Conservation (phyloP, 2,113 vertebrate species). For the Numida meleagris region DNA sequence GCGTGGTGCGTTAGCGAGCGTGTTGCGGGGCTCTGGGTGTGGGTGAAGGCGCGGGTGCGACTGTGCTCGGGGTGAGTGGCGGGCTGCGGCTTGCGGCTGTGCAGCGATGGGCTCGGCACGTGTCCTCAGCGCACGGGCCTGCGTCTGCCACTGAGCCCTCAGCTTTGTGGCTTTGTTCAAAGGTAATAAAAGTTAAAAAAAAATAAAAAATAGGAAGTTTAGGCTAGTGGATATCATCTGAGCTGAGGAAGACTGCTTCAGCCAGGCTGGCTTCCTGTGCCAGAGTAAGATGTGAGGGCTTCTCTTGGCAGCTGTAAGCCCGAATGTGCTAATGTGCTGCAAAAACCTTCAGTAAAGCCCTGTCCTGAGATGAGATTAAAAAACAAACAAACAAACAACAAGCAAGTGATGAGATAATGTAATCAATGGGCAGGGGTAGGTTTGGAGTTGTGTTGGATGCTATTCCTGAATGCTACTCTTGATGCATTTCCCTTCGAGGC, state of each 20-base stretch:
- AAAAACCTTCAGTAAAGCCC: neutral
- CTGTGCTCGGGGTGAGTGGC: neutral
- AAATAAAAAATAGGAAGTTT: too few relatives aligned
- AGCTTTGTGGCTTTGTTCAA: fast-evolving
- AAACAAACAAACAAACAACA: fast-evolving
- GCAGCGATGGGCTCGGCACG: neutral
- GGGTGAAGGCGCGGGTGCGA: too few relatives aligned
- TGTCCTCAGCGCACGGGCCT: neutral
- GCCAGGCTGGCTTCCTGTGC: fast-evolving
- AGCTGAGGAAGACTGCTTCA: too few relatives aligned
- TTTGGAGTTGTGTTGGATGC: fast-evolving
- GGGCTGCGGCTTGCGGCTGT: neutral
- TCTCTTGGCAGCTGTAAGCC: fast-evolving
- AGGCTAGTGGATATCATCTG: fast-evolving
- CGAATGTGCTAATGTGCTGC: fast-evolving
- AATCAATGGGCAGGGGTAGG: fast-evolving
- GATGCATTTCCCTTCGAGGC: fast-evolving
- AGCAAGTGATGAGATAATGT: fast-evolving
- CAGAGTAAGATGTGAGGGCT: neutral
- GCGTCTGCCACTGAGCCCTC: fast-evolving
- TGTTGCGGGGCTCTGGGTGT: neutral
- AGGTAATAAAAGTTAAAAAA: too few relatives aligned
- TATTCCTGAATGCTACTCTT: neutral
- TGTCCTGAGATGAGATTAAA: fast-evolving
- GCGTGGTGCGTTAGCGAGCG: neutral